Base-by-base conservation (phyloP, 2,113 vertebrate genomes). In the Cynoglossus semilaevis region DNA sequence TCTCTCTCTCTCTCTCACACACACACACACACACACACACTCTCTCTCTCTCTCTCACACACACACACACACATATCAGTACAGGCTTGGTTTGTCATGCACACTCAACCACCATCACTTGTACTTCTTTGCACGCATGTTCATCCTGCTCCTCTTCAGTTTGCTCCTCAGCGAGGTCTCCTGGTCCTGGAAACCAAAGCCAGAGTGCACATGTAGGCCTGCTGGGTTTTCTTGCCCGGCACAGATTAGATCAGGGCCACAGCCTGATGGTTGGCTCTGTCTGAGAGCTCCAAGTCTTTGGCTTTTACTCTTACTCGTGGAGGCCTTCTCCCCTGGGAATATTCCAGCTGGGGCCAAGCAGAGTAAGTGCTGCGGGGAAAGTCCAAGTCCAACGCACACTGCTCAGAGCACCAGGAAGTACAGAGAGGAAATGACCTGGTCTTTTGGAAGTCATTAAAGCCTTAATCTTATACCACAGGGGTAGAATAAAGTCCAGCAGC, bases 401-500 rank as follows among this genome's bases (percentile, higher is more conserved):
- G 63, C 56, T 65, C 63, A 66, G 50, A 76, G 56, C 63, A 68
- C 70, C 77, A 73, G 75, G 59, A 81, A 68, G 61, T 48, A 56
- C 46, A 77, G 76, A 64, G 77, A 87, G 77, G 82, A 87, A 87
- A 81, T 63, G 67, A 80, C 72, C 67, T 67, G 47, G 52, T 69
- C 63, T 72, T 83, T 77, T 81, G 76, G 81, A 87, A 83, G 80
- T 84, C 78, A 86, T 88, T 87, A 81, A 80, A 82, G 36, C 57
- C 61, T 64, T 67, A 68, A 86, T 81, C 69, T 79, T 62, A 79
- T 81, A 70, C 72, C 58, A 51, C 58, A 61, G 65, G 70, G 58
- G 63, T 37, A 67, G 46, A 54, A 79, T 53, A 66, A 70, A 72
- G 48, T 74, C 67, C 47, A 59, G 57, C 57, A 47, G 73, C 65